Percentiles rank a stretch among this genome's conserved stretches.
Evolutionary conservation across 2,888 invertebrate genomes (phyloP).

Genomic region (Drosophila prostipennis): DNA sequence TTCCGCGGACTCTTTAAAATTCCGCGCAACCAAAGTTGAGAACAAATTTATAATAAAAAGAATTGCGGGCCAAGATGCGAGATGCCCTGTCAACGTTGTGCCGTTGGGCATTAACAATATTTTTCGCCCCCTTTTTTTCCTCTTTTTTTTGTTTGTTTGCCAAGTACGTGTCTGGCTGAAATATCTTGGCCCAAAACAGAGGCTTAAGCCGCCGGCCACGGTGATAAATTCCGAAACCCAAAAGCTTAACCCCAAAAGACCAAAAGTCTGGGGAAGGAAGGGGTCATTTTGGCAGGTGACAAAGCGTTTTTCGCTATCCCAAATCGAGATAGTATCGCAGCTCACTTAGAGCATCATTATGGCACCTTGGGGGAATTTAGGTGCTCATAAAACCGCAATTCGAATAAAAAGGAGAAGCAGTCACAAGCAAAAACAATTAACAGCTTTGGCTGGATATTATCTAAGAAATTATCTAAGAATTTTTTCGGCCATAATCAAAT

Average conservation of each 20-base stretch:
- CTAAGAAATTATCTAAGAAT: constrained; percentile 26
- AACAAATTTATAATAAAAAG: constrained; percentile 25
- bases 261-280: neutral
- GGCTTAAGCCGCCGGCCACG: constrained; percentile 14
- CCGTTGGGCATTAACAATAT: constrained; percentile 42
- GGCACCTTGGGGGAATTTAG: constrained; percentile 46
- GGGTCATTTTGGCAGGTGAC: constrained; percentile 55
- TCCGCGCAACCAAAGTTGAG: constrained; percentile 40
- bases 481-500: constrained; percentile 25
- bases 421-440: constrained; percentile 20
- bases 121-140: constrained; percentile 13
- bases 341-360: constrained; percentile 53
- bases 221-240: constrained; percentile 35
- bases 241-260: constrained; percentile 35
- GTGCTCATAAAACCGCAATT: neutral
- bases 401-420: neutral
- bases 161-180: constrained; percentile 32
- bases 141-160: neutral
- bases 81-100: constrained; percentile 34
- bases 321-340: constrained; percentile 55
- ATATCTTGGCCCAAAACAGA: constrained; percentile 48
- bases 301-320: constrained; percentile 23
- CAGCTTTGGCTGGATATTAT: constrained; percentile 21
- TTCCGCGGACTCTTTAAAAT: constrained; percentile 59
- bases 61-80: constrained; percentile 34